phyloP scores from a whole-genome alignment of 2,113 vertebrate species.

The Eurystomus gularis region DNA sequence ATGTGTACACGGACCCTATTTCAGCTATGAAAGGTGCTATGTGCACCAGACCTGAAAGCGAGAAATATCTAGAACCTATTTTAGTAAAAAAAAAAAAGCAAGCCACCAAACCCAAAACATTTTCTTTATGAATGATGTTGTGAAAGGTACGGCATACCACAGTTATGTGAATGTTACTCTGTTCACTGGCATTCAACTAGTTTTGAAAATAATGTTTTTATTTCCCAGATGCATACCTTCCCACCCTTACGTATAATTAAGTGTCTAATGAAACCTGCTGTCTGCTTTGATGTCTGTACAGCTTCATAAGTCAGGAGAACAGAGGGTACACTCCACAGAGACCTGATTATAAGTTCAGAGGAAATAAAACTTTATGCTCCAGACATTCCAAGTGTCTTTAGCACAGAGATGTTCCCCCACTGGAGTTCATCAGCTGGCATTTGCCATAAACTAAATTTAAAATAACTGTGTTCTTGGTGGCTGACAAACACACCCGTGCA shows the following conservation, averaged over 20 bases:
- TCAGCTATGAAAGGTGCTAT: neutral
- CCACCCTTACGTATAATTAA: slow-evolving; percentile 20
- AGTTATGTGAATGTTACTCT: neutral
- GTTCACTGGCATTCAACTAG: neutral
- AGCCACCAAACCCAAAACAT: rapidly evolving
- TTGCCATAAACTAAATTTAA: neutral
- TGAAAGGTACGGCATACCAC: neutral
- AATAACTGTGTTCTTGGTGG: neutral
- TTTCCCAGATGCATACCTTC: slow-evolving; percentile 33
- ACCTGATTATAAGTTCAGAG: neutral
- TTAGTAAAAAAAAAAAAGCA: neutral
- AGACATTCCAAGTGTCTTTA: neutral
- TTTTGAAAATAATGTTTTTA: neutral
- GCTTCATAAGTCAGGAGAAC: slow-evolving; percentile 6
- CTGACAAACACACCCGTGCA: rapidly evolving
- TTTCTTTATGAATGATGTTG: neutral
- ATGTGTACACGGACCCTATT: neutral
- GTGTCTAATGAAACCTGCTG: slow-evolving; percentile 30
- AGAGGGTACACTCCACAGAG: neutral
- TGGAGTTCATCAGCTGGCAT: neutral
- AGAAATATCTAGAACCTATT: neutral
- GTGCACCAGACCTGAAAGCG: neutral
- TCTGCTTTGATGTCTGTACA: slow-evolving; percentile 45
- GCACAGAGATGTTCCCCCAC: neutral
- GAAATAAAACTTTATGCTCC: neutral